Evolutionary conservation across 1,140 invertebrate genomes (phyloP).

Genomic region (Uloborus diversus): DNA sequence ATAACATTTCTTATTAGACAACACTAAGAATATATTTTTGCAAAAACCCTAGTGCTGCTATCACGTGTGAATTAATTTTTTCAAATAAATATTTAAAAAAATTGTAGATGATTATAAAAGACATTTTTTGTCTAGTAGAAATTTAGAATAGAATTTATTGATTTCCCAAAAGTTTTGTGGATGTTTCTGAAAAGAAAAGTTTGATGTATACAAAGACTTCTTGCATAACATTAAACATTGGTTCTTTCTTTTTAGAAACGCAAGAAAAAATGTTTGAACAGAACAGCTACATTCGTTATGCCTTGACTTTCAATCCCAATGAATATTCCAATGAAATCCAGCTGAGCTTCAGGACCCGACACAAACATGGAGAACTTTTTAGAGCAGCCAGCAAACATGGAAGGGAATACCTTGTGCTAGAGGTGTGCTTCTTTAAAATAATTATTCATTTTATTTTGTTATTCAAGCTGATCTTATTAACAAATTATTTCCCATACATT

Average conservation of each 20-base stretch:
- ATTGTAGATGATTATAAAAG: too few species aligned
- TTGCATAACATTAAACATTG: not conserved
- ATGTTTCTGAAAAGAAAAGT: not conserved
- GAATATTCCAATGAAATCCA: slow-evolving; percentile 91
- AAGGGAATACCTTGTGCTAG: slow-evolving; percentile 91
- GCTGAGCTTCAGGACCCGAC: slow-evolving; percentile 89
- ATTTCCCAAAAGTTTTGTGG: too few species aligned
- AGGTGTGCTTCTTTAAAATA: slow-evolving; percentile 71
- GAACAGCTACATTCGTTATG: slow-evolving; percentile 95
- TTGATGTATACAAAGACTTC: not conserved
- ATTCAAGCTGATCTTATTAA: too few species aligned
- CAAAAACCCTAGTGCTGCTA: too few species aligned
- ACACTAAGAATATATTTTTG: too few species aligned
- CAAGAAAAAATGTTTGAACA: slow-evolving; percentile 82
- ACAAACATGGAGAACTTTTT: slow-evolving; percentile 90
- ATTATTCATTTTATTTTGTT: slow-evolving; percentile 23
- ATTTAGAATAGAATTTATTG: too few species aligned
- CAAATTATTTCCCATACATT: too few species aligned
- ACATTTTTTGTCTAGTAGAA: too few species aligned
- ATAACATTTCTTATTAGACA: too few species aligned
- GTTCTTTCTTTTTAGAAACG: slow-evolving; percentile 69
- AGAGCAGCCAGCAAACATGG: slow-evolving; percentile 93
- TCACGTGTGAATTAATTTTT: too few species aligned
- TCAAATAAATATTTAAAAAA: too few species aligned
- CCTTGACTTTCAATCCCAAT: slow-evolving; percentile 91